Evolutionary conservation across 2,797 vertebrate genomes (phyloP).

Genomic region (Pseudopleuronectes americanus): DNA sequence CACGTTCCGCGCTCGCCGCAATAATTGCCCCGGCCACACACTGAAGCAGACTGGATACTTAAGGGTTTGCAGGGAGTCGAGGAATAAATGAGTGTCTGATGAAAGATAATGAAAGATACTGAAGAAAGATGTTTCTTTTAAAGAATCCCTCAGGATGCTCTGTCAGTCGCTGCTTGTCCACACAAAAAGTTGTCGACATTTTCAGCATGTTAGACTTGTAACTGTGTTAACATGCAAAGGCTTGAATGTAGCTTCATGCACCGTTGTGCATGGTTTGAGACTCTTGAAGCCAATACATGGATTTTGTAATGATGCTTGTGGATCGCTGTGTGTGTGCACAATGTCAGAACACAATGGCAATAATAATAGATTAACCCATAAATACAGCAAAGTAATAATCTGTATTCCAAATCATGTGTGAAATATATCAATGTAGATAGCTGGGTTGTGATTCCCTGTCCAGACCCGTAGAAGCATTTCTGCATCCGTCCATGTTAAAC

Average conservation of each 20-base stretch:
- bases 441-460: no score
- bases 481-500: no score
- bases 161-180: not conserved
- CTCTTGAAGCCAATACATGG: no score
- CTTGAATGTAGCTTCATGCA: no score
- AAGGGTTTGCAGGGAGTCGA: constrained; percentile 15
- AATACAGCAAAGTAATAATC: not conserved
- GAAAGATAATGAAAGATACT: constrained; percentile 6
- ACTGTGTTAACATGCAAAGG: not conserved
- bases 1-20: constrained; percentile 8
- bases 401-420: not conserved
- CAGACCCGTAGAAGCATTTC: no score
- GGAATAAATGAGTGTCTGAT: not conserved
- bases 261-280: no score
- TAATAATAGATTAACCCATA: no score
- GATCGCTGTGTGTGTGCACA: no score
- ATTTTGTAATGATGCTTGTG: no score
- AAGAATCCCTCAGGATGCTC: not conserved
- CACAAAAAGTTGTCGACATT: not conserved
- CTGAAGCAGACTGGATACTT: not conserved
- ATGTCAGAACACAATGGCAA: no score
- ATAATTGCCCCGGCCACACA: constrained; percentile 36
- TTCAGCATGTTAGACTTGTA: not conserved
- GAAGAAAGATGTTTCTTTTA: constrained; percentile 14
- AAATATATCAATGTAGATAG: not conserved